Base-by-base conservation (phyloP, 2,888 invertebrate genomes). In the Dyspetes luteomarginatus region DNA sequence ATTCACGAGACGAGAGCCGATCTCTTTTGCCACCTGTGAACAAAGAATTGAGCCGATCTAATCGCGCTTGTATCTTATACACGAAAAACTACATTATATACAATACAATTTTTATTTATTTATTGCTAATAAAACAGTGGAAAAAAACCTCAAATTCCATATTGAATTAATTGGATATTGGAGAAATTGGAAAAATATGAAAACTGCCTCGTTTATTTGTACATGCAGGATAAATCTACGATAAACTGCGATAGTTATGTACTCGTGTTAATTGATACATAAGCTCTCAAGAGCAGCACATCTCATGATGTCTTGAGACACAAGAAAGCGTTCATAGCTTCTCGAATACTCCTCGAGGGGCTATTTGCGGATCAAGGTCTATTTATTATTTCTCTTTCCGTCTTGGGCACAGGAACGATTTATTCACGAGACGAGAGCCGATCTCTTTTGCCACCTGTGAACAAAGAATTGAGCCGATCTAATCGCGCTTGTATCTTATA, bases 321-420 rank as follows among this genome's bases (percentile, higher is more conserved):
- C n/a, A 48, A 19, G 3, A 48, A 64, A 24, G 17, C n/a, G 48
- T 48, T 15, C 17, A 15, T 15, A 48, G 19, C 15, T 48, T 67
- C 5, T 19, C 65, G 72, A 58, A 30, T 19, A 50, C 30, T n/a
- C 22, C 56, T 64, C 55, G 55, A 15, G 74, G 2, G 24, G 80
- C 81, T 82, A 85, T 85, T 85, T 82, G 67, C 65, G 79, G 78
- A 85, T 85, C 84, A 86, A 85, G 85, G 85, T 67, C 80, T 83
- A 36, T 74, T 64, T 17, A 15, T 48, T 67, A 58, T 43, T 72
- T 60, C 62, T 73, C 78, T 71, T 22, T 62, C 30, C 48, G 24
- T 65, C 62, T 65, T 58, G 19, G 55, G 62, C 52, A 48, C 64
- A 68, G 41, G 30, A 83, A 83, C 78, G 79, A 80, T 79, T 84